Base-by-base conservation (phyloP, 2,797 vertebrate species). In the Chelon labrosus region DNA sequence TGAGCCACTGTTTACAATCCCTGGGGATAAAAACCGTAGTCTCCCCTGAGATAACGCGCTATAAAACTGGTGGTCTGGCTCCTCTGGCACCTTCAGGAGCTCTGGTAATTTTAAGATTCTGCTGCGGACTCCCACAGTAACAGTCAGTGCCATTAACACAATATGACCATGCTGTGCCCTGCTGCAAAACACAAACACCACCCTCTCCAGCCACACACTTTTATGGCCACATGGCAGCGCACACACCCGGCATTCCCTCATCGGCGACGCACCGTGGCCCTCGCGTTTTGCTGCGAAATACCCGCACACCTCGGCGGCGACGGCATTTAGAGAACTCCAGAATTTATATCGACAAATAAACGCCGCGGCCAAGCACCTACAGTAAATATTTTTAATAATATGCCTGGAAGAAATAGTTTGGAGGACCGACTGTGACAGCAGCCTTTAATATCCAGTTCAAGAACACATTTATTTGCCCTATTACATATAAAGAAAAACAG, bases 91-190 rank as follows among this genome's bases (percentile, higher is more conserved):
- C 60, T 56, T 82, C 56, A 54, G 41, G 52, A 70, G 51, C 73
- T 39, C 70, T 68, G 75, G 52, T 61, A 39, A 77, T 88, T 87
- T 86, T 79, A 77, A 71, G 64, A 83, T 83, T 79, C 61, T 35
- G 46, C 75, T 67, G 72, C 4, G 2, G 49, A 75, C 71, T 64
- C 68, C 37, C 56, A 75, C 70, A 78, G 54, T 75, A 68, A 73
- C 71, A 80, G 77, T 70, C 75, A 54, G 35, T 3, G 42, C 65
- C 61, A 81, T 86, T 82, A 91, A 79, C 65, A 70, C 66, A 81
- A 85, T 78, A 85, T 31, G 20, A 59, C 68, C 80, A 82, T 68
- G 61, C 81, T 83, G 83, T 58, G 58, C 80, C 73, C 71, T 70
- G 63, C 68, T 85, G 73, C 77, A 86, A 83, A 73, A 69, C 54